Base-by-base conservation (phyloP, 2,888 invertebrate species). In the Rhimphoctona megacephalus region DNA sequence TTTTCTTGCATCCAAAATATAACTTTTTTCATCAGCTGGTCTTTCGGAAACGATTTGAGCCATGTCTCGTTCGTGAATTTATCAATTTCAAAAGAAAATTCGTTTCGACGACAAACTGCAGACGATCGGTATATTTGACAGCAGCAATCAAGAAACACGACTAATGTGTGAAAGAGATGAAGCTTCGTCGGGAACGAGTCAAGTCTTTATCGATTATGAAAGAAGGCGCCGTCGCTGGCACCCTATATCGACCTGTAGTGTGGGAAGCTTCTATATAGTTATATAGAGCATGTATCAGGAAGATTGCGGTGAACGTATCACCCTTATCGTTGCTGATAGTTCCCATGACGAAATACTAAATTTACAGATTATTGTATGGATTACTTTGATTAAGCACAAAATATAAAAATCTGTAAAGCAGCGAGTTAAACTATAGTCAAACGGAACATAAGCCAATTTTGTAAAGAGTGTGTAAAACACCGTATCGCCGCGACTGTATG, bases 1-100 rank as follows among this genome's bases (percentile, higher is more conserved):
- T 89, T 90, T 93, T 87, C 90, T 90, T n/a, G 92, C 90, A 81
- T 94, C 94, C 87, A 94, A 89, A 82, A 94, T 94, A 87, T 94
- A 94, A 87, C 94, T 94, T 86, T 94, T 94, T 89, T 94, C 94
- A 88, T 93, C 91, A 52, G 90, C 87, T 66, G 88, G 86, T 17
- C 78, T 89, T 84, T 85, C 89, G 87, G 85, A 89, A 85, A 61
- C 87, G 80, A 73, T 79, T 81, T 88, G 85, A 33, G 88, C 87
- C 89, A 89, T 66, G 36, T 52, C 14, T 73, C 9, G n/a, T 54
- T 11, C 1, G 30, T 46, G 33, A 46, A 33, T 52, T 72, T 36
- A 8, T n/a, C 9, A 36, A 49, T 8, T 49, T 36, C 1, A 14
- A 9, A 11, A 33, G 4, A n/a, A 33, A 22, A 54, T 36, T 33